These are phyloP conservation scores for Peromyscus maniculatus DNA, from an alignment of 2,113 vertebrate species.

Conservation along the genomic window DNA sequence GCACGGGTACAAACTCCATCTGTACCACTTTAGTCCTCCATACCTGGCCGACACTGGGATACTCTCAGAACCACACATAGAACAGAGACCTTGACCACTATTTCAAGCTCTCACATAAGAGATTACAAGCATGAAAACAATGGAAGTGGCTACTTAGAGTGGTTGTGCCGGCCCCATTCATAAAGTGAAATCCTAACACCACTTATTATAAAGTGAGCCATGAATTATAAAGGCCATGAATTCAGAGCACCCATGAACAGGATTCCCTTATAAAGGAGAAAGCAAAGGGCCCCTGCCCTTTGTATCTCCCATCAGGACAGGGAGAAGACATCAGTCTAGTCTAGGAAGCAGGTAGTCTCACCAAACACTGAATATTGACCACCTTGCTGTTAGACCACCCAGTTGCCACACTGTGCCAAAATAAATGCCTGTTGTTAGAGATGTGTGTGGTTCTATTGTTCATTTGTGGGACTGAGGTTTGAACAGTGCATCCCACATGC, in stretches of 20 bases:
- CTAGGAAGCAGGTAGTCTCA: neutral
- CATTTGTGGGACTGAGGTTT: neutral
- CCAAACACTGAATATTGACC: neutral
- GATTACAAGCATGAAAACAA: neutral
- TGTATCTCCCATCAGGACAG: neutral
- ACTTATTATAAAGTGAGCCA: neutral
- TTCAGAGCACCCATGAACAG: neutral
- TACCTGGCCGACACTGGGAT: neutral
- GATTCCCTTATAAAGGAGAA: neutral
- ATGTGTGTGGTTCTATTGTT: neutral
- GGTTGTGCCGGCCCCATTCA: neutral
- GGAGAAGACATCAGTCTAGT: neutral
- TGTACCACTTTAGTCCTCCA: neutral
- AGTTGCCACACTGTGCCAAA: neutral
- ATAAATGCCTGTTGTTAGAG: neutral
- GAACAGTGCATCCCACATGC: neutral
- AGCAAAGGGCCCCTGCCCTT: neutral
- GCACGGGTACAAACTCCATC: neutral
- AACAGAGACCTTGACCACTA: neutral
- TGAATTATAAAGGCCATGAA: neutral
- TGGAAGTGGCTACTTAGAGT: neutral
- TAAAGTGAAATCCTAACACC: neutral
- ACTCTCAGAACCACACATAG: neutral
- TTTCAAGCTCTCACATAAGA: neutral
- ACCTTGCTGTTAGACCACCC: neutral